Evolutionary conservation across 2,888 invertebrate species (phyloP).

Genomic region (Beris chalybata): DNA sequence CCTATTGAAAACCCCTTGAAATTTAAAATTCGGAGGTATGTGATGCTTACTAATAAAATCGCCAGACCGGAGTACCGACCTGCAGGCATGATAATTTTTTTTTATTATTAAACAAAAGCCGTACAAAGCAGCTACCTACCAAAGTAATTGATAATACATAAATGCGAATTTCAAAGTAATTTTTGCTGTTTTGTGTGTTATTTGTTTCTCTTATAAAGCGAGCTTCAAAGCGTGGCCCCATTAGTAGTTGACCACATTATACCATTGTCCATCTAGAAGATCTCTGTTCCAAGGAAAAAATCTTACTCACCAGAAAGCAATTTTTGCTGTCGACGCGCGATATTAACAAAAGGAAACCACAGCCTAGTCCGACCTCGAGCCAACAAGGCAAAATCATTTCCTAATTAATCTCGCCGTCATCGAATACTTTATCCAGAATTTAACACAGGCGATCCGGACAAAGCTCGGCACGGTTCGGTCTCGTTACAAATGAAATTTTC

Average conservation of each 20-base stretch:
- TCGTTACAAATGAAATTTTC: conserved; percentile 9
- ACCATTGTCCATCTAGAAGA: conserved; percentile 23
- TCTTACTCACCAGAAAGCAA: conserved; percentile 20
- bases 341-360: conserved; percentile 18
- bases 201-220: background rate
- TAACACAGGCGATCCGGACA: background rate
- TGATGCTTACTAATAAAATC: no score
- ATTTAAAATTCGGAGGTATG: no score
- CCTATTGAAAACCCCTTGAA: no score
- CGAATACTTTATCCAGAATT: background rate
- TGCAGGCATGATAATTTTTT: no score
- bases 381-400: conserved; percentile 24
- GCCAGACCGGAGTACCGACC: no score
- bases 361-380: conserved; percentile 4
- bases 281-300: conserved; percentile 27
- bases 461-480: background rate
- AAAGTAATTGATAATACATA: no score
- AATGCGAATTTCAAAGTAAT: no score
- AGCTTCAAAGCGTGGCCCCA: background rate
- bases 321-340: conserved; percentile 10
- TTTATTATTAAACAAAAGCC: no score
- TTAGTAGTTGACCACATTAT: conserved; percentile 30
- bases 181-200: no score
- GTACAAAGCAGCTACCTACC: no score
- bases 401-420: conserved; percentile 18